These are phyloP conservation scores for Dreissena polymorpha DNA, from an alignment of 1,140 invertebrate genomes.

Conservation along the genomic window DNA sequence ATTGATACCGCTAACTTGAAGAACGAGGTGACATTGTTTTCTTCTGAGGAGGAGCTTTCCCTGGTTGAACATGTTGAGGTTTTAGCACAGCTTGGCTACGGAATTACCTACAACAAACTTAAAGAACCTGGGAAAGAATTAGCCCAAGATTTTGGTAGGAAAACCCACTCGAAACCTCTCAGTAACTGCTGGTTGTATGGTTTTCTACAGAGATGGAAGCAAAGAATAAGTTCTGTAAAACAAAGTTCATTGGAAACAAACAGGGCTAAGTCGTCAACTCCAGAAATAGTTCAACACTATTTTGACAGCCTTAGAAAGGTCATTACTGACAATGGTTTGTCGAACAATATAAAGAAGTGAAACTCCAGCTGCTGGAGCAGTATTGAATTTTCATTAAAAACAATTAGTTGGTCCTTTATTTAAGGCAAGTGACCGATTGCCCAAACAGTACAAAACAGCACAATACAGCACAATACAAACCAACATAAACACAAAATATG, in stretches of 20 bases:
- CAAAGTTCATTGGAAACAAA: slow-evolving; percentile 10
- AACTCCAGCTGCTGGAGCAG: too few species aligned
- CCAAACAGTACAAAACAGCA: too few species aligned
- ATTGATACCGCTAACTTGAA: neutral
- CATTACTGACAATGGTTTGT: slow-evolving; percentile 6
- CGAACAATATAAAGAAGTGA: too few species aligned
- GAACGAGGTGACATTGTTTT: slow-evolving; percentile 5
- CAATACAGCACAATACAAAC: too few species aligned
- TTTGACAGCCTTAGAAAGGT: neutral
- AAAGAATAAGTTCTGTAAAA: neutral
- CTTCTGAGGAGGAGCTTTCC: neutral
- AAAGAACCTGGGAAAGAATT: slow-evolving; percentile 1
- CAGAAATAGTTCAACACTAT: neutral
- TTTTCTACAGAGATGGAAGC: neutral
- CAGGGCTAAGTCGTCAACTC: slow-evolving; percentile 7
- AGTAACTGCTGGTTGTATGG: slow-evolving; percentile 27
- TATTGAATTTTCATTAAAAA: too few species aligned
- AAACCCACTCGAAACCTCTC: neutral
- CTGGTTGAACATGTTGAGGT: slow-evolving; percentile 19
- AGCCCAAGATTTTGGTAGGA: neutral
- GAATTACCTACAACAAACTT: neutral
- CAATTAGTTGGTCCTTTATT: too few species aligned
- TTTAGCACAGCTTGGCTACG: slow-evolving; percentile 6
- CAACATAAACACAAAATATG: too few species aligned
- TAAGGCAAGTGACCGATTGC: too few species aligned